Evolutionary conservation across 1,140 invertebrate genomes (phyloP), one percentile per base, ranked within the genome.

Genomic region (Euwallacea similis): DNA sequence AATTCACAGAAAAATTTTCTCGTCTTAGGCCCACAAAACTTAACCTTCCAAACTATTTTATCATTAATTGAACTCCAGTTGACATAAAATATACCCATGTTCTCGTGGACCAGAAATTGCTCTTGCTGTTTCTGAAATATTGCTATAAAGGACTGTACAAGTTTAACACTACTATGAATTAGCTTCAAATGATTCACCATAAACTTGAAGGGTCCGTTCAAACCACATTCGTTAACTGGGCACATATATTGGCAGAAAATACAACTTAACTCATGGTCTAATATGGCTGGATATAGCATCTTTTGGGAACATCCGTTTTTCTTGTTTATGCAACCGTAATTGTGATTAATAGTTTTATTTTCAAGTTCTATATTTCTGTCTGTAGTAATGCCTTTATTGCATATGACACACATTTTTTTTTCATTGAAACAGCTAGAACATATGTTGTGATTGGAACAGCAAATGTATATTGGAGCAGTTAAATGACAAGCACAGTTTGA

Each of bases 11-110:
- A 76, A 65, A 77, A 79, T 50, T 70, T 74, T 54, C 74, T 73
- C 21, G 74, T 73, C 42, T 70, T 78, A 0, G 76, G 74, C 7
- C 79, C 79, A 21, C 74, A 76, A 58, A 76, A 79, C 42, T 67
- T 69, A 0, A 73, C 79, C 15, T 46, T 73, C 77, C 77, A 80
- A 16, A 68, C 58, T 7, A 78, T 60, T 42, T 16, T 66, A 33
- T 74, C 62, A 16, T 71, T 60, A 1, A 56, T n/a, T 44, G 53
- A 54, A 7, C 9, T 60, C n/a, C 75, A 71, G 10, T 44, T 66
- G 69, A 76, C 78, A 41, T 79, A 75, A 60, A 80, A 79, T 7
- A 80, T 73, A 0, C 79, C 79, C 41, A 71, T 66, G 7, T 71
- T 70, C 53, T 76, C 76, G 16, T 74, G 71, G 7, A 75, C 72